These are phyloP conservation scores for Actinemys pallida DNA, from an alignment of 2,113 vertebrate species.

Conservation along the genomic window DNA sequence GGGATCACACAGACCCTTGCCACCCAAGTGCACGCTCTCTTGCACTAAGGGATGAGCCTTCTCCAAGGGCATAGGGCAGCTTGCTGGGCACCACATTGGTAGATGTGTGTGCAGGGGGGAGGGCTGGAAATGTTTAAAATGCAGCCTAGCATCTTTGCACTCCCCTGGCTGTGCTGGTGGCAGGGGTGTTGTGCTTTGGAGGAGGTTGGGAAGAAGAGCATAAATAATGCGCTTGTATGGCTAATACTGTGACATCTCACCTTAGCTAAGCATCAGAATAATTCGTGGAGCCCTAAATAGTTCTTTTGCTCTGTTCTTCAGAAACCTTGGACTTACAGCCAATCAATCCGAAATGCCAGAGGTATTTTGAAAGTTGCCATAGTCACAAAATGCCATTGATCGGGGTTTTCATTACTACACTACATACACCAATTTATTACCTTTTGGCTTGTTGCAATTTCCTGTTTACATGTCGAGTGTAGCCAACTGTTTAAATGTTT, in stretches of 20 bases:
- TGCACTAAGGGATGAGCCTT: constrained; percentile 37
- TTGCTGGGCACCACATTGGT: constrained; percentile 35
- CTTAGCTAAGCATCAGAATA: constrained; percentile 73
- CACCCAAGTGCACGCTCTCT: constrained; percentile 66
- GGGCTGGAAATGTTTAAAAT: constrained; percentile 52
- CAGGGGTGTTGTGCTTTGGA: constrained; percentile 42
- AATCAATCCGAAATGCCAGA: constrained; percentile 77
- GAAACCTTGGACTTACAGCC: constrained; percentile 73
- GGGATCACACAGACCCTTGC: constrained; percentile 55
- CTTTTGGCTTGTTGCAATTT: constrained; percentile 80
- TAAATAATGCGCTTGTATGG: constrained; percentile 68
- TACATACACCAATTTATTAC: constrained; percentile 78
- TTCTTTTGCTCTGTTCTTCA: constrained; percentile 63
- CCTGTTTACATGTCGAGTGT: constrained; percentile 83
- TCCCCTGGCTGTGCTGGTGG: constrained; percentile 53
- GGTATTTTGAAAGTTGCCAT: constrained; percentile 82
- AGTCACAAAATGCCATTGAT: constrained; percentile 75
- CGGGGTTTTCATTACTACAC: constrained; percentile 74
- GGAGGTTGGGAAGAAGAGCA: constrained; percentile 50
- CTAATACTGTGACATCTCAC: constrained; percentile 81
- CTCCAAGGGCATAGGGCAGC: constrained; percentile 49
- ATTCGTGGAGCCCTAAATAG: constrained; percentile 53
- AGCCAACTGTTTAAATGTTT: constrained; percentile 81
- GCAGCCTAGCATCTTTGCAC: constrained; percentile 31
- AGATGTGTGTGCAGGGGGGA: constrained; percentile 48